Evolutionary conservation across 2,113 vertebrate genomes (phyloP).

Genomic region (Porphyrio hochstetteri): DNA sequence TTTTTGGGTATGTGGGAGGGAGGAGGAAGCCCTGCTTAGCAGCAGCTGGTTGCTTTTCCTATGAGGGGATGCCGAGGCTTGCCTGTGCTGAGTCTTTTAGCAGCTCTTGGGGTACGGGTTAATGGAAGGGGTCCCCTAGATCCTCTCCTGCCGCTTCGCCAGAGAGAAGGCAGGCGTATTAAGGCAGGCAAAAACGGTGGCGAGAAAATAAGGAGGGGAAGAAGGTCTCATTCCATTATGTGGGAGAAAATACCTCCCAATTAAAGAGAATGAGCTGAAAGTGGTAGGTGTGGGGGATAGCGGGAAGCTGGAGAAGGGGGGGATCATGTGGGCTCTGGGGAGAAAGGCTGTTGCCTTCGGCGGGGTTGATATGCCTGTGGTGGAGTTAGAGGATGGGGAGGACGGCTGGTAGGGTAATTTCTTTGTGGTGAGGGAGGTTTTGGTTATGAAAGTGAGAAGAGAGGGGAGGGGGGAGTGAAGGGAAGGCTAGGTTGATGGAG

Average conservation of each 20-base stretch:
- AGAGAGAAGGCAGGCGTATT: not conserved
- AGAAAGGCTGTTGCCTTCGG: not conserved
- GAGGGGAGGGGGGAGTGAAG: constrained; percentile 48
- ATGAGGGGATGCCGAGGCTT: accelerated
- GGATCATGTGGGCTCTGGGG: not conserved
- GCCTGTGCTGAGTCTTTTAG: not conserved
- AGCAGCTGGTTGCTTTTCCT: not conserved
- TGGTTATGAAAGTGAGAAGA: constrained; percentile 51
- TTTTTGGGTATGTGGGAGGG: not conserved
- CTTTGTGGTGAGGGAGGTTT: not conserved
- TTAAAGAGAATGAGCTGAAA: constrained; percentile 55
- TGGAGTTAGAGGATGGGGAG: not conserved
- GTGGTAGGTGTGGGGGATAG: not conserved
- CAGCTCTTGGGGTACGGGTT: not conserved
- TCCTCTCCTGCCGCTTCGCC: not conserved
- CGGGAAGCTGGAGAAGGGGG: not conserved
- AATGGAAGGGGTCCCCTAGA: not conserved
- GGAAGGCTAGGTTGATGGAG: constrained; percentile 52
- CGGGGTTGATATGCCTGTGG: not conserved
- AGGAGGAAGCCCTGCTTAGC: not conserved
- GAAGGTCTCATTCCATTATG: constrained; percentile 37
- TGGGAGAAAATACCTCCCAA: constrained; percentile 24
- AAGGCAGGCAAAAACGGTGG: not conserved
- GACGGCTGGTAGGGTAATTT: not conserved
- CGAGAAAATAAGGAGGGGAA: not conserved